Base-by-base conservation (phyloP, 2,797 vertebrate species). In the Parotocinclus haroldoi region DNA sequence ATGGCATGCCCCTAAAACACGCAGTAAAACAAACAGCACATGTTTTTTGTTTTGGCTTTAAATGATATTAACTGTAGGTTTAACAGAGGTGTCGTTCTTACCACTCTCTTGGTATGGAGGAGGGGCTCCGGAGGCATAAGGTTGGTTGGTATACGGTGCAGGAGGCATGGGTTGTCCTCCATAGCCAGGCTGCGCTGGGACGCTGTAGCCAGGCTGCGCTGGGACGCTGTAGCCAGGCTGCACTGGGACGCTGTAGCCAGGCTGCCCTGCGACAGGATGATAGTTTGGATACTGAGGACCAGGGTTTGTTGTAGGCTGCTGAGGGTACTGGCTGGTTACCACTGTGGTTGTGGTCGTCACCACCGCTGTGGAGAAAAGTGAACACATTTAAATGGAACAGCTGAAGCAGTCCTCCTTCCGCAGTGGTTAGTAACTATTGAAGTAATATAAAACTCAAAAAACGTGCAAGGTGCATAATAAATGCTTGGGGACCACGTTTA, bases 301-400 rank as follows among this genome's bases (percentile, higher is more conserved):
- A 65, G 84, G 88, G 77, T 84, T 86, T n/a, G 77, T 10, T 3
- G 59, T 64, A 44, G 70, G 75, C 56, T 89, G 85, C 73, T 81
- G 87, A 1, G 87, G 85, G 72, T 88, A 91, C 6, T 78, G 78
- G 0, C 14, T 37, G 11, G 78, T 85, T 42, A 90, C 66, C 59
- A 91, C 84, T 8, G 89, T 90, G 60, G 88, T 75, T 39, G 85
- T 84, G 58, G 84, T 84, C 10, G 86, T 83, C 0, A 88, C 7
- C 46, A 89, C 84, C 72, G 89, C 89, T 90, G 81, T 6, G 46
- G 58, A 38, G 42, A 7, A 61, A 13, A 1, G 50, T 58, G n/a
- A n/a, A 11, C 0, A 13, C 18, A 0, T 1, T 7, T 37, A 19
- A 16, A 56, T 14, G 59, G 48, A 11, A 7, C n/a, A 18, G 38